Evolutionary conservation across 2,797 vertebrate species (phyloP), one percentile per base, ranked within the genome.

Genomic region (Phalloptychus januarius): DNA sequence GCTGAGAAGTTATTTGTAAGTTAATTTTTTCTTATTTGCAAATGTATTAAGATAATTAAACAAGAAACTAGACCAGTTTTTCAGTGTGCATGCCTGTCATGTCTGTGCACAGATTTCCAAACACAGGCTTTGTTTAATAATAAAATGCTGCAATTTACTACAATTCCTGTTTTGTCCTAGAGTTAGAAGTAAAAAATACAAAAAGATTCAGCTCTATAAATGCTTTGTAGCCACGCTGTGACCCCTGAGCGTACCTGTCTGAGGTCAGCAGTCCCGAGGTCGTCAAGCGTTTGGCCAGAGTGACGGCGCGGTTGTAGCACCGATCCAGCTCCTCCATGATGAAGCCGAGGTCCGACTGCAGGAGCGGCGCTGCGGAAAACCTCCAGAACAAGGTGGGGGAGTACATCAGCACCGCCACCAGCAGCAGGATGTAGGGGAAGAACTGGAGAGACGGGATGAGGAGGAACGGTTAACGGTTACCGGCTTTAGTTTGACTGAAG

Each of bases 321-420:
- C 96, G 97, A 94, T 99, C 98, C 81, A 99, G 90, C 80, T 99
- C 97, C 87, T 98, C 97, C 96, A 99, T 96, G 86, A 99, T 98
- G 83, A 99, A 99, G 83, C 95, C 95, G 52, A 99, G 92, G 90
- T 99, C 98, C 0, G 98, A 98, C 89, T 95, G 97, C 72, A 99
- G 96, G 56, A 97, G 95, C 0, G 97, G 98, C 0, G 95, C 96
- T 0, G 96, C 96, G 0, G 95, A 93, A 74, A 99, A 97, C 52
- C 96, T 96, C 98, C 98, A 99, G 93, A 98, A 97, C 85, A 99
- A 76, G 0, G 95, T 92, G 0, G 97, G 98, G 12, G 96, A 82
- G 83, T 98, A 99, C 86, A 98, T 95, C 25, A 98, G 88, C 82
- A 98, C 95, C 0, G 98, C 96, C 1, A 98, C 94, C 0, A 99